These are phyloP conservation scores for Tortrix viridana DNA, from an alignment of 2,888 invertebrate species.

Conservation along the genomic window DNA sequence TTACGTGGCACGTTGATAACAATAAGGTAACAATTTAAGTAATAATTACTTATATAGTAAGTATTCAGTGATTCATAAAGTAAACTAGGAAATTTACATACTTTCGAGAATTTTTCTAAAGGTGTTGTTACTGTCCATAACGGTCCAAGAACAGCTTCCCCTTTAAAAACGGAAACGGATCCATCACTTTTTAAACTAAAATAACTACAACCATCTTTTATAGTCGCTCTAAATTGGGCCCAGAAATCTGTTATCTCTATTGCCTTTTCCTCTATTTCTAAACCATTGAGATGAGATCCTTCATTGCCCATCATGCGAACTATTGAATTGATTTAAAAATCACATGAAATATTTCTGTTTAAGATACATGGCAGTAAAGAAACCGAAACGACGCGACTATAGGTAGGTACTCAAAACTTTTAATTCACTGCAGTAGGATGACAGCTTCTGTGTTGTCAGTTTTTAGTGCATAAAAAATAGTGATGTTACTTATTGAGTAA, in stretches of 20 bases:
- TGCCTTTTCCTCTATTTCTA: slow-evolving; percentile 90
- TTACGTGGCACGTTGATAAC: not conserved
- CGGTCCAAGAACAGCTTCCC: slow-evolving; percentile 87
- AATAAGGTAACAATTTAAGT: no score
- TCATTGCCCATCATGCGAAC: slow-evolving; percentile 89
- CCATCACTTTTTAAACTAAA: slow-evolving; percentile 82
- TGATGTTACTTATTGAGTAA: no score
- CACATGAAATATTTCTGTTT: no score
- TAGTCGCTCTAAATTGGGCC: slow-evolving; percentile 87
- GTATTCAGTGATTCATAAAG: slow-evolving; percentile 9
- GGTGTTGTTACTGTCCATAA: slow-evolving; percentile 87
- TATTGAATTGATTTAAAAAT: no score
- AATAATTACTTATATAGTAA: not conserved
- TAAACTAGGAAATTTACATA: slow-evolving; percentile 57
- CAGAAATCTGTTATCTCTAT: slow-evolving; percentile 92
- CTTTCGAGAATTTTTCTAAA: slow-evolving; percentile 91
- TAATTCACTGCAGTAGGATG: no score
- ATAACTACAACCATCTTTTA: slow-evolving; percentile 82
- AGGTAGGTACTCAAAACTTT: no score
- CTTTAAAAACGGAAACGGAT: slow-evolving; percentile 89
- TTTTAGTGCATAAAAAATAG: no score
- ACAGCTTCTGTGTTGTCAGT: no score
- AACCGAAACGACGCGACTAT: no score
- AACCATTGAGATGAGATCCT: slow-evolving; percentile 87
- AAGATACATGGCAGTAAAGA: no score